Evolutionary conservation across 2,888 invertebrate species (phyloP), one percentile per base, ranked within the genome.

Genomic region (Zaprionus obscuricornis): DNA sequence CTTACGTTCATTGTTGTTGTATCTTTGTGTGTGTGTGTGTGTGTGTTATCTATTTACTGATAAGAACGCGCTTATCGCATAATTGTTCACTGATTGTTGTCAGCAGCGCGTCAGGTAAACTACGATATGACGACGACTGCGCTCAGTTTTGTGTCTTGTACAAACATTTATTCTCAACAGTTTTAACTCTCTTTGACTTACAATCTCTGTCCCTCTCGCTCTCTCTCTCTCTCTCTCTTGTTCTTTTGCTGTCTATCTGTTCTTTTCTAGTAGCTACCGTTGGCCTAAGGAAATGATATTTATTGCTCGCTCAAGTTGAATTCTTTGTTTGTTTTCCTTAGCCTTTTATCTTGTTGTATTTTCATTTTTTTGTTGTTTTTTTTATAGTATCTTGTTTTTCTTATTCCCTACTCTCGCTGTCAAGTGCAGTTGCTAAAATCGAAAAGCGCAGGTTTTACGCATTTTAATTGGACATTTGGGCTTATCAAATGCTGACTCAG

Each of bases 31-130:
- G 18, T 29, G 11, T 29, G 26, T 4, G 11, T 11, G 13, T 49
- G 29, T 22, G 20, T 57, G 60, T 86, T 79, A 86, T 79, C 78
- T 75, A 11, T 2, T n/a, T 27, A 8, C 46, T 79, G 78, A 79
- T 79, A 79, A 79, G 84, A 13, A 22, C 17, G 16, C 37, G 71
- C 85, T 83, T 78, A 78, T 78, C 78, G 77, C 39, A 50, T 86
- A 78, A 78, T 78, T 78, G 86, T 51, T 39, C 49, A 59, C 78
- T 72, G 78, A 79, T 85, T 84, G 84, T 72, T 72, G 75, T 74
- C 71, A 71, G 56, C 46, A 20, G 42, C 29, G 42, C 36, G 77
- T 24, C 83, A 77, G 84, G 77, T 78, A 78, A 67, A 63, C 50
- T 45, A 24, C 50, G 37, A 27, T 36, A 45, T 46, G n/a, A n/a